phyloP scores from a whole-genome alignment of 2,888 invertebrate genomes.

The Amblyjoppa fuscipennis region DNA sequence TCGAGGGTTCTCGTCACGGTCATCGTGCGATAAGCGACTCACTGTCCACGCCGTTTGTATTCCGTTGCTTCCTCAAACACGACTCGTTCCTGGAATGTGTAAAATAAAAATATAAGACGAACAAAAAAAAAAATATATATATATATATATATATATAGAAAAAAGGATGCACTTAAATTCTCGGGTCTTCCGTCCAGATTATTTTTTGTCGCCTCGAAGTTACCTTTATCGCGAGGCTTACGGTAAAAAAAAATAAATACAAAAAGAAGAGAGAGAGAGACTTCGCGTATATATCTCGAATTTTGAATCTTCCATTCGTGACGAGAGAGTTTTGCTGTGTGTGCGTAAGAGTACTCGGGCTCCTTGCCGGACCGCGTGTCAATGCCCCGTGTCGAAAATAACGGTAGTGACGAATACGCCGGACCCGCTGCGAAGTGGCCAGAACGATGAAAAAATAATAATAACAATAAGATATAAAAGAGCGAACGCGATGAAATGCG shows the following conservation, averaged over 20 bases:
- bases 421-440: conserved; percentile 37
- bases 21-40: neutral
- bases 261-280: neutral
- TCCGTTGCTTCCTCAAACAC: conserved; percentile 1
- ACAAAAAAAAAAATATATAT: neutral
- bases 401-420: conserved; percentile 65
- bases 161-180: neutral
- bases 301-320: conserved; percentile 10
- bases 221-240: neutral
- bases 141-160: neutral
- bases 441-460: conserved; percentile 15
- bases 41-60: neutral
- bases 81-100: neutral
- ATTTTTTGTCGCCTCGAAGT: neutral
- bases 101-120: neutral
- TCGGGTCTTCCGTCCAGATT: neutral
- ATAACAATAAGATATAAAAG: conserved; percentile 17
- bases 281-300: conserved; percentile 10
- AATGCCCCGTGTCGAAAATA: conserved; percentile 68
- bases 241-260: neutral
- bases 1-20: neutral
- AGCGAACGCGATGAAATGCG: conserved; percentile 13
- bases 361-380: conserved; percentile 54
- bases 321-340: conserved; percentile 17
- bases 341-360: conserved; percentile 18